Percentiles rank a stretch among this genome's conserved stretches.
Conservation (phyloP, 2,113 vertebrate genomes). For the Alethe castanea region DNA sequence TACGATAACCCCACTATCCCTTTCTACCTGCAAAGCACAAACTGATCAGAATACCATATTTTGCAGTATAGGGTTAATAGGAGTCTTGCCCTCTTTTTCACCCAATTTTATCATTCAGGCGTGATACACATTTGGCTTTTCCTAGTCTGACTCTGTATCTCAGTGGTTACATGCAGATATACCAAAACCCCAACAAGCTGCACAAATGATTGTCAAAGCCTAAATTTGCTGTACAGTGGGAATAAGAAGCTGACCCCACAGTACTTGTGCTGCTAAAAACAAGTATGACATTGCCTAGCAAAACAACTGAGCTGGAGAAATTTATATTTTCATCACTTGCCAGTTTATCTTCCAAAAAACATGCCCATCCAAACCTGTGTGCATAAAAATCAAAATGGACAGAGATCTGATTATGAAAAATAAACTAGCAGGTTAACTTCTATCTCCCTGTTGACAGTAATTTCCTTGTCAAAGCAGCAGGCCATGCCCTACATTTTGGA, state of each 20-base stretch:
- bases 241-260: not conserved
- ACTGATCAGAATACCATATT: fast-evolving
- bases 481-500: not conserved
- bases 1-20: no score
- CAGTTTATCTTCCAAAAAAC: not conserved
- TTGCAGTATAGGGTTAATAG: not conserved
- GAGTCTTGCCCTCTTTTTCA: not conserved
- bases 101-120: not conserved
- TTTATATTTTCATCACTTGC: not conserved
- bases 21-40: not conserved
- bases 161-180: not conserved
- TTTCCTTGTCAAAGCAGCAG: not conserved
- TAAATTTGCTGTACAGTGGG: not conserved
- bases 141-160: not conserved
- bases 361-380: not conserved
- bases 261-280: not conserved
- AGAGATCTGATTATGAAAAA: not conserved
- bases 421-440: not conserved
- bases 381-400: not conserved
- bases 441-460: not conserved
- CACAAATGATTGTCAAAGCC: not conserved
- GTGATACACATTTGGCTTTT: not conserved
- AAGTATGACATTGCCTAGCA: not conserved
- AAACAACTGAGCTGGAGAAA: not conserved
- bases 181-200: not conserved